These are phyloP conservation scores for Eurytoma californica DNA, from an alignment of 2,888 invertebrate genomes.

Conservation along the genomic window DNA sequence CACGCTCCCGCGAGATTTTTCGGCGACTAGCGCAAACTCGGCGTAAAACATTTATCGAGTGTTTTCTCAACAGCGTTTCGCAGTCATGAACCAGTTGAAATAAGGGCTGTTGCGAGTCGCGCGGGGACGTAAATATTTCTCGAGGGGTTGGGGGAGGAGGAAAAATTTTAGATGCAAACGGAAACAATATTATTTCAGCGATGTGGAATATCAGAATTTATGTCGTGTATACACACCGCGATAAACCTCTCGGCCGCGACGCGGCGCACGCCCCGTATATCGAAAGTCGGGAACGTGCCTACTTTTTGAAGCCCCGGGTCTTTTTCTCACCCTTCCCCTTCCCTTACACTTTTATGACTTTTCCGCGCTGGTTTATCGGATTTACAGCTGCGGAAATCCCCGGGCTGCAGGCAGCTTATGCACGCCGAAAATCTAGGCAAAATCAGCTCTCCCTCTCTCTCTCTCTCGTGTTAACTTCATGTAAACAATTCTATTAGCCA, in stretches of 20 bases:
- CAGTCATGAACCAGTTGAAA: constrained; percentile 8
- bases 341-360: constrained; percentile 59
- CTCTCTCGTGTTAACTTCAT: neutral
- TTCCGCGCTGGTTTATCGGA: constrained; percentile 57
- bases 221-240: constrained; percentile 24
- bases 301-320: constrained; percentile 53
- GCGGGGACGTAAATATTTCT: constrained; percentile 20
- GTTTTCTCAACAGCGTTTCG: constrained; percentile 21
- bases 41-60: constrained; percentile 1
- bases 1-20: neutral
- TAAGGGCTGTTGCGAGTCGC: neutral
- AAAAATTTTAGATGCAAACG: constrained; percentile 20
- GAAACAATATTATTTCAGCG: constrained; percentile 30
- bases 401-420: constrained; percentile 36
- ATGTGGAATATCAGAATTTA: constrained; percentile 41
- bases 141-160: too few species aligned
- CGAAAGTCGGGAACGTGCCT: constrained; percentile 54
- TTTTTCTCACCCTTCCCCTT: neutral
- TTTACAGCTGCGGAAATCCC: constrained; percentile 55
- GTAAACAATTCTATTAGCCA: neutral
- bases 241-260: constrained; percentile 13
- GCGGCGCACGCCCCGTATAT: constrained; percentile 53
- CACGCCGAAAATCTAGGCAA: constrained; percentile 53
- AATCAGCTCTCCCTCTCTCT: constrained; percentile 37
- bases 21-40: neutral